Evolutionary conservation across 2,888 invertebrate species (phyloP).

Genomic region (Muscina levida): DNA sequence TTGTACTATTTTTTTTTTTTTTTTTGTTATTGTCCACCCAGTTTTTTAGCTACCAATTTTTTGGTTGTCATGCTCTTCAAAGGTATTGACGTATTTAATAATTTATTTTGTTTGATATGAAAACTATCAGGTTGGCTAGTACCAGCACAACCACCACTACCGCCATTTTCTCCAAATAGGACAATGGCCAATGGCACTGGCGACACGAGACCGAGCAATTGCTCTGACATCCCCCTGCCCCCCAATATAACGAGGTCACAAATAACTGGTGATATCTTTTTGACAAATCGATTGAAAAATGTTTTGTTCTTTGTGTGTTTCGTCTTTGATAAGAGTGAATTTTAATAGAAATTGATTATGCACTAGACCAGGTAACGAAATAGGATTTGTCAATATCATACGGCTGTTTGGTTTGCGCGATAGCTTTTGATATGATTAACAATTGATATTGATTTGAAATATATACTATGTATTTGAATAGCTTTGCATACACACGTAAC

Average conservation of each 20-base stretch:
- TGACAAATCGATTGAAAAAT: slow-evolving; percentile 10
- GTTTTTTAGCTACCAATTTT: neutral
- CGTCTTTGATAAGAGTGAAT: neutral
- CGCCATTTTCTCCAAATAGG: too few species aligned
- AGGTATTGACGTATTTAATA: slow-evolving; percentile 33
- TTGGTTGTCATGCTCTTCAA: neutral
- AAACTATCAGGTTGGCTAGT: slow-evolving; percentile 17
- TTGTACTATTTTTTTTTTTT: neutral
- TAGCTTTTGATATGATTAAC: neutral
- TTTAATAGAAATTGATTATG: neutral
- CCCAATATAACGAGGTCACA: neutral
- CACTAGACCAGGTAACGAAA: too few species aligned
- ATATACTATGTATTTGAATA: too few species aligned
- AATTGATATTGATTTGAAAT: neutral
- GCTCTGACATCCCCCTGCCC: neutral
- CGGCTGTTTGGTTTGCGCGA: neutral
- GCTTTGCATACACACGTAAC: too few species aligned
- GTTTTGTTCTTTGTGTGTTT: neutral
- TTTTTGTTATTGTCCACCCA: neutral
- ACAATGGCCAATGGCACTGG: neutral
- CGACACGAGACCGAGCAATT: neutral
- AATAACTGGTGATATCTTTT: neutral
- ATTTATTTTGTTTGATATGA: slow-evolving; percentile 23
- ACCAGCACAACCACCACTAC: too few species aligned
- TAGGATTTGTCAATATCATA: neutral